Conservation (phyloP, 2,113 vertebrate genomes). For the Nipponia nippon region DNA sequence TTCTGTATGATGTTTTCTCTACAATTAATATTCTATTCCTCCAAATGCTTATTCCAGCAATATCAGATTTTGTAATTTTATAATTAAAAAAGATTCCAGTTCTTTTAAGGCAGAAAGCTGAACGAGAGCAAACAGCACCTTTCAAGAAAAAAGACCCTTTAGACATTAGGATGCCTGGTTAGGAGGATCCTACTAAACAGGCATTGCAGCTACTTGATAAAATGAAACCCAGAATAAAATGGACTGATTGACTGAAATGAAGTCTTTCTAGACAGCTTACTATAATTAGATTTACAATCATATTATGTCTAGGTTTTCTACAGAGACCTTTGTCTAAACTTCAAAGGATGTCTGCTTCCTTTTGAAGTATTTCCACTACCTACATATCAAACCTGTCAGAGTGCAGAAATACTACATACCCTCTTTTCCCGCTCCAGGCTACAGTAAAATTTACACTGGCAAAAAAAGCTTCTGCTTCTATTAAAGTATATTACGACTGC, state of each 20-base stretch:
- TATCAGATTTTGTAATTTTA: background rate
- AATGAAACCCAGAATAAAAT: constrained; percentile 2
- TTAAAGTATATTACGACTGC: background rate
- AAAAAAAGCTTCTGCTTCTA: background rate
- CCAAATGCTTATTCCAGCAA: background rate
- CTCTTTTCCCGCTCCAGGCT: constrained; percentile 10
- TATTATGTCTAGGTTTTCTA: constrained; percentile 37
- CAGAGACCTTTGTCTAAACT: constrained; percentile 45
- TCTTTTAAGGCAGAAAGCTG: background rate
- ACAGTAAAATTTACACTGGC: background rate
- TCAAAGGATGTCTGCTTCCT: constrained; percentile 50
- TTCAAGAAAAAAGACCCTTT: background rate
- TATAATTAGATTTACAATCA: constrained; percentile 41
- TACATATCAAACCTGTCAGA: constrained; percentile 32
- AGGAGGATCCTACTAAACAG: background rate
- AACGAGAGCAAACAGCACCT: fast-evolving
- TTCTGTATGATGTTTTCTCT: background rate
- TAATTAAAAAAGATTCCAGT: background rate
- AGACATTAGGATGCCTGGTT: background rate
- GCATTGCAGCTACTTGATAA: background rate
- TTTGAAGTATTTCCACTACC: constrained; percentile 37
- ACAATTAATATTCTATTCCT: background rate
- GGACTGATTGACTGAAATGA: background rate
- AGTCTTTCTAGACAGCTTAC: constrained; percentile 14
- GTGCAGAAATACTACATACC: background rate